Evolutionary conservation across 2,797 vertebrate species (phyloP).

Genomic region (Acanthis flammea): DNA sequence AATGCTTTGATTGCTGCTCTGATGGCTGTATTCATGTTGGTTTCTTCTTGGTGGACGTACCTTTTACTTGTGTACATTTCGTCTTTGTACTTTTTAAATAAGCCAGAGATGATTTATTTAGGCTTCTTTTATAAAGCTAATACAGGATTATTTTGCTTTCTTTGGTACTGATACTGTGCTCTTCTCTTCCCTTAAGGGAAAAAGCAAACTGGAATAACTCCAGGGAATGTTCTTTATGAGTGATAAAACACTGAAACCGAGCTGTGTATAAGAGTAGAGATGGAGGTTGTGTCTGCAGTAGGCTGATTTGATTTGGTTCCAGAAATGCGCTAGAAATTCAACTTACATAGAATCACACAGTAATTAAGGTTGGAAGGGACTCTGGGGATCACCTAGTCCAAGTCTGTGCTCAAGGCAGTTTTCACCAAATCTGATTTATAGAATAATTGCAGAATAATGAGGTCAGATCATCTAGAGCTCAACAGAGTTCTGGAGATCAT

Average conservation of each 20-base stretch:
- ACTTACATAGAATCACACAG: not conserved
- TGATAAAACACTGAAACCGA: not conserved
- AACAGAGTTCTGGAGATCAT: not conserved
- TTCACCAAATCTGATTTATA: not conserved
- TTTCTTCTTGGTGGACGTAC: not conserved
- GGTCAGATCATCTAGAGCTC: not conserved
- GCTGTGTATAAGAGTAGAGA: not conserved
- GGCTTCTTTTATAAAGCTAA: not conserved
- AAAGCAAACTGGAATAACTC: not conserved
- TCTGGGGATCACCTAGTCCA: not conserved
- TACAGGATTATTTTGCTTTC: not conserved
- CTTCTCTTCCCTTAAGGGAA: not conserved
- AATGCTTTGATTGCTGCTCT: not conserved
- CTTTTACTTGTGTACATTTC: fast-evolving
- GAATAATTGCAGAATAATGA: not conserved
- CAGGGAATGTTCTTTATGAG: not conserved
- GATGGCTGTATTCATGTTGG: not conserved
- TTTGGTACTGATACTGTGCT: not conserved
- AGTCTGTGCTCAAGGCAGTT: not conserved
- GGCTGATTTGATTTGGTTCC: not conserved
- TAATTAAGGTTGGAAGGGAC: not conserved
- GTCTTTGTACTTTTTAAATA: not conserved
- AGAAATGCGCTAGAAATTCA: not conserved
- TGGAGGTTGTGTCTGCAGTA: not conserved
- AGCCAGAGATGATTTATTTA: not conserved